These are phyloP conservation scores for Melanaphis sacchari DNA, from an alignment of 1,140 invertebrate species.

Conservation along the genomic window DNA sequence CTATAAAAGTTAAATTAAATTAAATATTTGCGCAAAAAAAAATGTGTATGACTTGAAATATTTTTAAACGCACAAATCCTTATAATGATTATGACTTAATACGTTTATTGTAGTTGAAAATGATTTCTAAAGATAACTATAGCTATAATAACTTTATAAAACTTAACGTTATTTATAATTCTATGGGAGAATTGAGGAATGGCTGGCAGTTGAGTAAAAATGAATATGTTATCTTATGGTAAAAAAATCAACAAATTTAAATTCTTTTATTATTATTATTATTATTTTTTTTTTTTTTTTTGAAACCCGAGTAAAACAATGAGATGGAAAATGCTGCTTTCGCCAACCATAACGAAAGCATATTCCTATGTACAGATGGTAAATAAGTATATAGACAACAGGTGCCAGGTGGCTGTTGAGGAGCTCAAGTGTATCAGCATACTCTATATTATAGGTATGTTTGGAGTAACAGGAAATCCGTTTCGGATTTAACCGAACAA, in stretches of 20 bases:
- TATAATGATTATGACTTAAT: background rate
- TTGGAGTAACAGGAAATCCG: slow-evolving; percentile 53
- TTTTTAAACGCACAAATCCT: background rate
- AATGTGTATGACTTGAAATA: background rate
- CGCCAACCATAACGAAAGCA: slow-evolving; percentile 37
- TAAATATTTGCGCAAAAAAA: background rate
- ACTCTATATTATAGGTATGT: slow-evolving; percentile 19
- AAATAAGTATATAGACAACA: background rate
- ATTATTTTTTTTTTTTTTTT: background rate
- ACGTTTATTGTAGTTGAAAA: background rate
- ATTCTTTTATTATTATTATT: background rate
- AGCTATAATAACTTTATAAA: background rate
- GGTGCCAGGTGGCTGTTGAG: slow-evolving; percentile 25
- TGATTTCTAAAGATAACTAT: background rate
- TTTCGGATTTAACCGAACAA: slow-evolving; percentile 55
- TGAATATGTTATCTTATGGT: background rate
- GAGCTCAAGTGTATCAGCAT: slow-evolving; percentile 47
- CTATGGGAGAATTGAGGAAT: background rate
- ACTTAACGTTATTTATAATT: background rate
- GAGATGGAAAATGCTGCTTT: slow-evolving; percentile 34
- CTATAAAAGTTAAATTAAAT: slow-evolving; percentile 23
- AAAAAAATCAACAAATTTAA: background rate
- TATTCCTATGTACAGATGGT: background rate
- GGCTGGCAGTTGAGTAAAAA: background rate
- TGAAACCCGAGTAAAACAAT: slow-evolving; percentile 30